Percentiles rank a stretch among this genome's conserved stretches.
phyloP scores from a whole-genome alignment of 2,888 invertebrate genomes.

The Erebia ligea region DNA sequence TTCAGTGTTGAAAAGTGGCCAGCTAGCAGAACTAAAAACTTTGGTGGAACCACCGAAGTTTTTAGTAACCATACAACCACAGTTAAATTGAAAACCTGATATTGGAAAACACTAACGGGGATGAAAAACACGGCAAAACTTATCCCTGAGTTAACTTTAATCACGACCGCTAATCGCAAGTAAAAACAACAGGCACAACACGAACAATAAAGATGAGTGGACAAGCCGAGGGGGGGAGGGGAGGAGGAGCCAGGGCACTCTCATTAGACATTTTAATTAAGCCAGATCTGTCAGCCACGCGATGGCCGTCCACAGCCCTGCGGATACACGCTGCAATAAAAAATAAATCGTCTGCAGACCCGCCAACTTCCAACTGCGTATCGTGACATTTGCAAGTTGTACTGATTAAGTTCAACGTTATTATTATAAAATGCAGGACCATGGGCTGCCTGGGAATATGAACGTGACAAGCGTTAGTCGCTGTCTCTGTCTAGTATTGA shows the following conservation, averaged over 20 bases:
- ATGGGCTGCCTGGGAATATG: no score
- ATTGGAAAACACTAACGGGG: neutral
- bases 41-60: no score
- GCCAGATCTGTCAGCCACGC: conserved; percentile 37
- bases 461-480: no score
- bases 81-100: neutral
- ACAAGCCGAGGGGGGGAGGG: conserved; percentile 2
- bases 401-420: neutral
- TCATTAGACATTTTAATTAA: conserved; percentile 41
- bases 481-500: no score
- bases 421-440: no score
- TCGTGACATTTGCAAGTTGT: neutral
- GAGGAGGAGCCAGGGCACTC: conserved; percentile 21
- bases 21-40: no score
- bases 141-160: conserved; percentile 19
- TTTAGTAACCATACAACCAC: no score
- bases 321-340: conserved; percentile 21
- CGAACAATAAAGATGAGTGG: conserved; percentile 26
- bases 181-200: conserved; percentile 22
- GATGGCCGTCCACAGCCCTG: conserved; percentile 29
- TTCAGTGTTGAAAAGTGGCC: no score
- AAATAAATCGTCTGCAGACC: neutral
- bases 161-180: conserved; percentile 23
- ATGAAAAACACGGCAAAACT: neutral
- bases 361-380: neutral